Evolutionary conservation across 1,140 invertebrate species (phyloP).

Genomic region (Drosophila kurseongensis): DNA sequence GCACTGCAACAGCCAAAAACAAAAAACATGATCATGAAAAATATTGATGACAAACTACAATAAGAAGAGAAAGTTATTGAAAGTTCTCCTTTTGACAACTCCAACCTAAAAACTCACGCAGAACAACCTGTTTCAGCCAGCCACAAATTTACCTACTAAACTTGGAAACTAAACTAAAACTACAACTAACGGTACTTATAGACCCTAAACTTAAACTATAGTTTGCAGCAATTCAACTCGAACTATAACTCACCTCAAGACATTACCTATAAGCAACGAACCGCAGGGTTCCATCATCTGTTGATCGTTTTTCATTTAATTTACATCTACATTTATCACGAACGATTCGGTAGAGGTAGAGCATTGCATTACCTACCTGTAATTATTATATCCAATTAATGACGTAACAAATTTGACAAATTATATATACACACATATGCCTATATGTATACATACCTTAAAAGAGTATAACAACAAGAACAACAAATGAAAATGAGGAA

Average conservation of each 20-base stretch:
- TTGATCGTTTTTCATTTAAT: conserved; percentile 34
- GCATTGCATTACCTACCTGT: no score
- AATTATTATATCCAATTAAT: conserved; percentile 16
- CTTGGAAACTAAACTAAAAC: conserved; percentile 29
- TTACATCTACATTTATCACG: conserved; percentile 13
- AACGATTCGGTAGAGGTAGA: not conserved
- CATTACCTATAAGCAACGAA: conserved; percentile 29
- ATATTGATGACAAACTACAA: conserved; percentile 45
- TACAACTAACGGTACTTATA: conserved; percentile 22
- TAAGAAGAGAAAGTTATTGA: conserved; percentile 27
- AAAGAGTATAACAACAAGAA: conserved; percentile 20
- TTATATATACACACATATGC: conserved; percentile 34
- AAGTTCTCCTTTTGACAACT: conserved; percentile 31
- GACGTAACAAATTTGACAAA: conserved; percentile 25
- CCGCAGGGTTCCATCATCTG: conserved; percentile 22
- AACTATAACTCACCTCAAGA: conserved; percentile 15
- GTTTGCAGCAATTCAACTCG: conserved; percentile 59
- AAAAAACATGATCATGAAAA: not conserved
- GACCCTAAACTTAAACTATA: conserved; percentile 40
- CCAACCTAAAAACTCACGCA: conserved; percentile 37
- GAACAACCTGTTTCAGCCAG: conserved; percentile 51
- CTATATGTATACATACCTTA: conserved; percentile 43
- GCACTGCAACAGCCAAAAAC: conserved; percentile 44
- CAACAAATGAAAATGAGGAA: conserved; percentile 29
- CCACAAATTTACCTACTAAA: conserved; percentile 70